Evolutionary conservation across 2,888 invertebrate species (phyloP).

Genomic region (Lomographa bimaculata): DNA sequence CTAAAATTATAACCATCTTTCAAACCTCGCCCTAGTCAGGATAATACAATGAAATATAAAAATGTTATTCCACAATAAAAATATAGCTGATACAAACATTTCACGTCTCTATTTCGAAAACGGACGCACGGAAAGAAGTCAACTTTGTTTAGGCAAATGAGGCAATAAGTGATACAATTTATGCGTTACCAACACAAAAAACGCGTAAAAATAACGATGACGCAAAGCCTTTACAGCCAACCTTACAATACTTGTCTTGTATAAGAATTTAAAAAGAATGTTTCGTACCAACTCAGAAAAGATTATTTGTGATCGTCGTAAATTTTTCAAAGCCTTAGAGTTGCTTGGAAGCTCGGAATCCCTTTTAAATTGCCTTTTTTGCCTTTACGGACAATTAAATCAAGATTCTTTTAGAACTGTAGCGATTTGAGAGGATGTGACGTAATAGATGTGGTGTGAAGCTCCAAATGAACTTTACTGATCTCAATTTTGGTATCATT

Average conservation of each 20-base stretch:
- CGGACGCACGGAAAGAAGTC: constrained; percentile 14
- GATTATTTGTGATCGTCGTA: constrained; percentile 62
- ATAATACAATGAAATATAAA: too few relatives aligned
- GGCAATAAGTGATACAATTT: constrained; percentile 18
- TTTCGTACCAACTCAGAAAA: constrained; percentile 42
- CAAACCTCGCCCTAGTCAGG: too few relatives aligned
- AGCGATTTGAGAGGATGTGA: neutral
- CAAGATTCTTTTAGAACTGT: constrained; percentile 34
- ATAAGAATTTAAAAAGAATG: constrained; percentile 46
- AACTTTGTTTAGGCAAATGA: constrained; percentile 26
- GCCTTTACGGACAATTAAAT: constrained; percentile 56
- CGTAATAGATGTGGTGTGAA: neutral
- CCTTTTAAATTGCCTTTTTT: constrained; percentile 56
- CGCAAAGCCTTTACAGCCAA: too few relatives aligned
- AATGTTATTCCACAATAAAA: neutral
- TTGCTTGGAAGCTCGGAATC: constrained; percentile 39
- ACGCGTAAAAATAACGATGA: constrained; percentile 16
- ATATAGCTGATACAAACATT: neutral
- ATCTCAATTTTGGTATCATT: too few relatives aligned
- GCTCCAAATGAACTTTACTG: too few relatives aligned
- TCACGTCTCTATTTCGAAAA: constrained; percentile 1
- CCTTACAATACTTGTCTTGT: constrained; percentile 32
- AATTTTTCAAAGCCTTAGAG: constrained; percentile 55
- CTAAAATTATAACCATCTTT: too few relatives aligned
- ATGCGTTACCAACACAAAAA: constrained; percentile 21